Evolutionary conservation across 2,888 invertebrate genomes (phyloP), one percentile per base, ranked within the genome.

Genomic region (Deilephila elpenor): DNA sequence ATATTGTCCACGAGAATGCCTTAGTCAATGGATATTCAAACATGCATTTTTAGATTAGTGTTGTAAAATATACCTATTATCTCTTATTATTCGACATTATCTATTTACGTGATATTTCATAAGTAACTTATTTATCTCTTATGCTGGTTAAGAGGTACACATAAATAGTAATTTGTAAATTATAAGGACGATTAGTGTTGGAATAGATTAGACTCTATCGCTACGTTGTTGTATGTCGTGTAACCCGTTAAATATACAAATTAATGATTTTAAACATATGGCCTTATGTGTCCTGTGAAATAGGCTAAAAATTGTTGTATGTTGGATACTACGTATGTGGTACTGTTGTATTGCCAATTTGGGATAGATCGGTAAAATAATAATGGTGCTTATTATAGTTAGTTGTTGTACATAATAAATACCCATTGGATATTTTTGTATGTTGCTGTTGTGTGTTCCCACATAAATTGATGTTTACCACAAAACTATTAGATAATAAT

Each of bases 341-440:
- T 72, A 67, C 56, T 56, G 34, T 56, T 56, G 32, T 71, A 85
- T 86, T 87, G 86, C 88, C 86, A 88, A 87, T 84, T 82, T 81
- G 79, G 83, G 80, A 84, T 83, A 82, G 79, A 83, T 85, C 89
- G 86, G 86, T 89, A 88, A 88, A 90, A 91, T 91, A 88, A 91
- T 89, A 89, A 93, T 93, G 94, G 94, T 94, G 94, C 94, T 94
- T 93, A 88, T 86, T 86, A 92, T 93, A 93, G 93, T 92, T 94
- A 94, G 93, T 90, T 88, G 85, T 89, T 94, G 94, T 94, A 94
- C 93, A 94, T 94, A 94, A 94, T 93, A 92, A 94, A 94, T 94
- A 93, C 81, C 89, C 88, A 87, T 89, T 88, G 86, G 80, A 89
- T 92, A 92, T 92, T 93, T 91, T 93, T 92, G 85, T 91, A 92